Evolutionary conservation across 2,888 invertebrate genomes (phyloP), one percentile per base, ranked within the genome.

Genomic region (Andrena minutula): DNA sequence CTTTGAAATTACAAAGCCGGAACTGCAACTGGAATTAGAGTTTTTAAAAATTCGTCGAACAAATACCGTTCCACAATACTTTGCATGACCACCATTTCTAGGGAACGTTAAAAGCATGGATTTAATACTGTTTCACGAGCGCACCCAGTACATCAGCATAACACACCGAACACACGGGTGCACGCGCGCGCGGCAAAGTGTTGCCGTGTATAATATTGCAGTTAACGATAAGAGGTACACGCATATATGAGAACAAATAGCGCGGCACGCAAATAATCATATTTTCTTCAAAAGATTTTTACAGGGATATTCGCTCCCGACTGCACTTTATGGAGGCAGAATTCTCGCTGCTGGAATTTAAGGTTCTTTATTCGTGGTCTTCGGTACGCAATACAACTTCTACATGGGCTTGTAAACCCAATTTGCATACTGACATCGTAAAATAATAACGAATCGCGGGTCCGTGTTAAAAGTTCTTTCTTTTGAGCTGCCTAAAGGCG

Each of bases 211-310:
- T 76, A 71, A 58, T 35, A 60, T 65, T 35, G 65, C 60, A 47
- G 58, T 71, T 16, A 26, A 20, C 76, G 76, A 77, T 77, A 65
- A 77, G 71, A 64, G 49, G 32, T 71, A 79, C 74, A 49, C 35
- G 74, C 53, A 60, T 7, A 47, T 73, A 77, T 61, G 47, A 83
- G 74, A 82, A 81, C 71, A 81, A 81, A 83, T 68, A 63, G 71
- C 68, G 58, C 10, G n/a, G 12, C 41, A 2, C 47, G 68, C 53
- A 30, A 77, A 77, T 71, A 71, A 77, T 70, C 69, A 64, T 76
- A 70, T 58, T 70, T 70, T 58, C 76, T 75, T 53, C 47, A 30
- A 32, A 26, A 41, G 64, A 64, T 65, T 56, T 70, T 65, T 71
- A 35, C 2, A 0, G 23, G 30, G 51, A 64, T 71, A 16, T 65